Percentiles rank a stretch among this genome's conserved stretches.
Evolutionary conservation across 2,113 vertebrate genomes (phyloP).

Genomic region (Neopipo cinnamomea): DNA sequence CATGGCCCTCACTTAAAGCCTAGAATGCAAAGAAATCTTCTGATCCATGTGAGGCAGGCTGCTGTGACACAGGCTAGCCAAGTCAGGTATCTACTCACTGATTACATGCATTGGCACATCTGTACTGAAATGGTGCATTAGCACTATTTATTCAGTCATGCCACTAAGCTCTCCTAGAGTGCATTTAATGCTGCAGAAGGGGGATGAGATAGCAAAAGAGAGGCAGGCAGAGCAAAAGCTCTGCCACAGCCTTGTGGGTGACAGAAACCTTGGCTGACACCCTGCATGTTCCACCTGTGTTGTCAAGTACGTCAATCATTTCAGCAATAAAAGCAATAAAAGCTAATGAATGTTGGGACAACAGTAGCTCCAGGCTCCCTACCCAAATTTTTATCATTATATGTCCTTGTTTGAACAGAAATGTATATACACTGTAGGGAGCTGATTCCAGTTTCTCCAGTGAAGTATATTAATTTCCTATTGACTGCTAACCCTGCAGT

Average conservation of each 20-base stretch:
- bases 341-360: background rate
- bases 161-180: background rate
- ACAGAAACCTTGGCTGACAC: background rate
- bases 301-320: background rate
- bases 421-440: background rate
- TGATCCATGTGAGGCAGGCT: background rate
- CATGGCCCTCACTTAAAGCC: background rate
- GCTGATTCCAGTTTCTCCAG: background rate
- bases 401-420: background rate
- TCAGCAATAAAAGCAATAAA: background rate
- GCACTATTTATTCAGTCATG: background rate
- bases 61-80: background rate
- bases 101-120: accelerated
- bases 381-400: background rate
- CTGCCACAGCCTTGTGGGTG: background rate
- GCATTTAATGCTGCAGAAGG: background rate
- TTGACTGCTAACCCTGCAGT: background rate
- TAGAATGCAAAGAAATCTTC: background rate
- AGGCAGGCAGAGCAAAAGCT: background rate
- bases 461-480: background rate
- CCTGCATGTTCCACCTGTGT: background rate
- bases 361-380: background rate
- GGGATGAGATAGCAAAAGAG: background rate
- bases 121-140: background rate
- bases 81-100: background rate